Base-by-base conservation (phyloP, 2,888 invertebrate species). In the Eupeodes latifasciatus region DNA sequence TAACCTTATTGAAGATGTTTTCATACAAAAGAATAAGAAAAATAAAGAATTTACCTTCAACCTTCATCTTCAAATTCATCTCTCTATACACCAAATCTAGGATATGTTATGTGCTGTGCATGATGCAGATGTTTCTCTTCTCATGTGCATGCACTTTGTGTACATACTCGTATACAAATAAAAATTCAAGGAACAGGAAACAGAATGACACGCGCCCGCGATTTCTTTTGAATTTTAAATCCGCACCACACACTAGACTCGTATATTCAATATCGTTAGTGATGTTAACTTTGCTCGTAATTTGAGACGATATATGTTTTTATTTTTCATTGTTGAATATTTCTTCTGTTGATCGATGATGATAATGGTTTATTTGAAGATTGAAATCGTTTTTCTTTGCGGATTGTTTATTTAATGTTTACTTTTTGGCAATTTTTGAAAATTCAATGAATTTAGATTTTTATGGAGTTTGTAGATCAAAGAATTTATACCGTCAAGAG, bases 181-280 rank as follows among this genome's bases (percentile, higher is more conserved):
- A 47, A 72, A 59, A 75, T 67, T 72, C 59, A 66, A 78, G 67
- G 64, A 87, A 80, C 84, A 80, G 87, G 87, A 87, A 87, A 81
- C 80, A 77, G 80, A 87, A 84, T 87, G 87, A 87, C 87, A 87
- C 87, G 87, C 87, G 87, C 80, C 7, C 76, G 87, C 87, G 87
- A 87, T 87, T 87, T 75, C 84, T 87, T 84, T 84, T 83, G 16
- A 87, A 80, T 84, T 72, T 27, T 40, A 84, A 87, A 87, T 87
- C 87, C 71, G 79, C 80, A 80, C 80, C 76, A 80, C 40, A 61
- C 81, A 27, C 27, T 27, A 27, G 27, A 3, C 27, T 27, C 27
- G 27, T 27, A 27, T 69, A 61, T 49, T 51, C 83, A 27, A 27
- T 79, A 67, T 87, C 83, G 87, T 84, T 87, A 81, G 87, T 77